Evolutionary conservation across 2,888 invertebrate genomes (phyloP), one percentile per base, ranked within the genome.

Genomic region (Lycaena phlaeas): DNA sequence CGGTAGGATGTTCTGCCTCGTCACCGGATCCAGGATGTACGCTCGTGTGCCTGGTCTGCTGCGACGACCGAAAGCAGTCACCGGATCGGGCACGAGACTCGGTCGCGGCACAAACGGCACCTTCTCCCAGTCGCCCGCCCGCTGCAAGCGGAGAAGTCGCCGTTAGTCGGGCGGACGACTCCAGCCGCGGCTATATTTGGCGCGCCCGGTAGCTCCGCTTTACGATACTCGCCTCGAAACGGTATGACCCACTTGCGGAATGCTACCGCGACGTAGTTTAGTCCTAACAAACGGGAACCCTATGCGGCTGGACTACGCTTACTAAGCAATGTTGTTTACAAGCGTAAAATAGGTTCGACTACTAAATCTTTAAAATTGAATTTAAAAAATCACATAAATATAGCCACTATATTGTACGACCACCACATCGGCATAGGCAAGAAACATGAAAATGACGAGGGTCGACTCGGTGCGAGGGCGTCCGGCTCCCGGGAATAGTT

Each of bases 91-190:
- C 57, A 94, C 90, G 74, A 93, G 87, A 64, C 93, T 92, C 61
- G 94, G 94, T 56, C 94, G 88, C 56, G 94, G 92, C 63, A 94
- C 94, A 81, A 88, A 91, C 62, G 94, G 94, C 77, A 92, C 92
- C 88, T 92, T 93, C 82, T 94, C 92, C 94, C 94, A 94, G 64
- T 94, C 93, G 65, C 93, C 90, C 73, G 88, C 88, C 82, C 88
- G 90, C 92, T 92, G 90, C 84, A 90, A 90, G 84, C 76, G 76
- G 70, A 82, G 68, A 85, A 82, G 64, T 78, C 75, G 73, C 76
- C 79, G 76, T 82, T 85, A 82, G 71, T 75, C 74, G 75, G 68
- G 64, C 77, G 72, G 59, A 64, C 68, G 52, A 58, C 72, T 76
- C 82, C 84, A 82, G 82, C 70, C 78, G 76, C 71, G 84, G 71